A percentile compares a stretch with the other conserved stretches of the same genome.
Evolutionary conservation across 2,113 vertebrate genomes (phyloP).

Genomic region (Podilymbus podiceps): DNA sequence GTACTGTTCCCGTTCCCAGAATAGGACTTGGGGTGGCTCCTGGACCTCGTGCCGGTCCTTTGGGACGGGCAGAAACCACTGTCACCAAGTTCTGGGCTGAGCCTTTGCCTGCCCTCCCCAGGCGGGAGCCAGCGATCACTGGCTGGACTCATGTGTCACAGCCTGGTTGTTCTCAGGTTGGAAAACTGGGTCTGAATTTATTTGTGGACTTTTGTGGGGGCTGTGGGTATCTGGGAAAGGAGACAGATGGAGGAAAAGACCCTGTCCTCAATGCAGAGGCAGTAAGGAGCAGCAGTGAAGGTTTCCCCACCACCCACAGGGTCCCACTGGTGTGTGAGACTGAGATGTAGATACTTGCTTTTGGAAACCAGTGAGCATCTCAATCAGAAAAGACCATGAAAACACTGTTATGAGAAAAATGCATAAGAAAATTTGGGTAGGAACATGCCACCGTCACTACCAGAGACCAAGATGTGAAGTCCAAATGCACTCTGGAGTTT

Average conservation of each 20-base stretch:
- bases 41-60: neutral
- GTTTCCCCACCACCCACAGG: neutral
- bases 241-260: neutral
- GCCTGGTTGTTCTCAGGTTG: neutral
- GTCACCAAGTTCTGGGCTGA: neutral
- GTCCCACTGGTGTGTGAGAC: neutral
- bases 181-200: neutral
- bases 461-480: neutral
- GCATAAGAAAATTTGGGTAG: neutral
- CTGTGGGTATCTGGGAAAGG: neutral
- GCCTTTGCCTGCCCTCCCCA: neutral
- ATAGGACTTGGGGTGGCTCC: conserved; percentile 48
- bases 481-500: neutral
- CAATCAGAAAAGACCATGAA: neutral
- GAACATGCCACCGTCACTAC: fast-evolving
- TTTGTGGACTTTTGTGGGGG: neutral
- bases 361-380: neutral
- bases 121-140: fast-evolving
- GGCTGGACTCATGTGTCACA: neutral
- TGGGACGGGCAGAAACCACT: neutral
- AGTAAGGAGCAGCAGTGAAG: neutral
- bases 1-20: conserved; percentile 44
- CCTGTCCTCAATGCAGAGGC: neutral
- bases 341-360: neutral
- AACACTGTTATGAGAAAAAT: neutral